phyloP scores from a whole-genome alignment of 2,888 invertebrate species.

The Seira ritae region DNA sequence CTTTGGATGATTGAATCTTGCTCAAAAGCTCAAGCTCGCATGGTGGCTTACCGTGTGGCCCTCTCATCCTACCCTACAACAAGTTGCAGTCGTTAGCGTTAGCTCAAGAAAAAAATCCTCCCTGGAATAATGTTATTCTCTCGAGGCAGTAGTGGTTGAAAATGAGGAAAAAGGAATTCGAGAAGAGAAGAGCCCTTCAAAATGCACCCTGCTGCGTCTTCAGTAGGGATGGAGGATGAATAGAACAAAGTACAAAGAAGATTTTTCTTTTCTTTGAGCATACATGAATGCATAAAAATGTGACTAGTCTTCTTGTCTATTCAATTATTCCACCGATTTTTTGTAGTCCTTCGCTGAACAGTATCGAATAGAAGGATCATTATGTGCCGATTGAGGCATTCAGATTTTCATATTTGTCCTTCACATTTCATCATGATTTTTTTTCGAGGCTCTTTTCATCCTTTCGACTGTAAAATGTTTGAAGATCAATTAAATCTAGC shows the following conservation, averaged over 20 bases:
- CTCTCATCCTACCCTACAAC: slow-evolving; percentile 5
- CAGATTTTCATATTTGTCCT: background rate
- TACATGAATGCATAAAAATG: slow-evolving; percentile 16
- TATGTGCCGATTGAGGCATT: background rate
- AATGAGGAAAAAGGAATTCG: slow-evolving; percentile 44
- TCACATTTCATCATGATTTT: background rate
- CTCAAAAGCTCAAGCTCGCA: slow-evolving; percentile 4
- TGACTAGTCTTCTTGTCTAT: slow-evolving; percentile 11
- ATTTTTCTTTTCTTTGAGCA: slow-evolving; percentile 14
- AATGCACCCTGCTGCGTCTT: slow-evolving; percentile 63
- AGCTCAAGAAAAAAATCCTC: background rate
- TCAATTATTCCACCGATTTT: background rate
- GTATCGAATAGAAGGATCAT: slow-evolving; percentile 3
- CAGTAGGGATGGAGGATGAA: slow-evolving; percentile 32
- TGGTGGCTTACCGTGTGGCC: slow-evolving; percentile 5
- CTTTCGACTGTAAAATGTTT: background rate
- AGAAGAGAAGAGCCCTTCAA: slow-evolving; percentile 60
- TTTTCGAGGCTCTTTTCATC: background rate
- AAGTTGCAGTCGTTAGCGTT: background rate
- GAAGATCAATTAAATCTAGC: slow-evolving; percentile 17
- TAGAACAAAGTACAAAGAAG: slow-evolving; percentile 5
- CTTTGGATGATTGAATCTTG: slow-evolving; percentile 6
- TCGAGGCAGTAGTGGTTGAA: background rate
- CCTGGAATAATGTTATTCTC: background rate
- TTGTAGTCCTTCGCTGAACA: too few relatives aligned